Evolutionary conservation across 2,888 invertebrate genomes (phyloP), one percentile per base, ranked within the genome.

Genomic region (Geophilus truncorum): DNA sequence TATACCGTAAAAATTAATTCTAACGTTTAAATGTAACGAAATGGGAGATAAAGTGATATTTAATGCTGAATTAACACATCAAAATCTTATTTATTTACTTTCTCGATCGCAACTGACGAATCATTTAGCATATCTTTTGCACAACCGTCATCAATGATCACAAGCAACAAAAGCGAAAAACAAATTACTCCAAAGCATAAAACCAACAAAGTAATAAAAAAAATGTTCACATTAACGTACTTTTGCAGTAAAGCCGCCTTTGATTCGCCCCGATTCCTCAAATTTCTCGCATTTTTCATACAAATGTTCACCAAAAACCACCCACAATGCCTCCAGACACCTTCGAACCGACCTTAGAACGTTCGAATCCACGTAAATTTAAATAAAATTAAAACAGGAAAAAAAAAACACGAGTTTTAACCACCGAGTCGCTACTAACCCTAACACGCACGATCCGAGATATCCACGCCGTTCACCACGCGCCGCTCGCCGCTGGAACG

Each of bases 371-470:
- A 25, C 28, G 28, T 70, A 70, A 70, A 70, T 25, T 0, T 15
- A 70, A 28, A 28, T 4, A 9, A 70, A 25, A 70, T 25, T 1
- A 25, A 25, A 25, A 28, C 7, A 23, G 25, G n/a, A 28, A 70
- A 28, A 70, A 28, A 70, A 10, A 7, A 23, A 62, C n/a, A n/a
- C 28, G 51, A 51, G 18, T 51, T 51, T 51, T n/a, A 18, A 7
- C 18, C 51, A 21, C 2, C 51, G 18, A 3, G 21, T 51, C 21
- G 51, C 51, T 1, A 70, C 70, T 70, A 70, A 70, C 70, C 70
- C 70, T 70, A 70, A 70, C 28, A 70, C 70, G 70, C 25, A 70
- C 70, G 70, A 23, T 70, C 70, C 70, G 70, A 12, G 70, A 70
- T 25, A 15, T 10, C 1, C 70, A 70, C n/a, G 70, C 70, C 25